Conservation (phyloP, 2,113 vertebrate genomes). For the Etia nguti region DNA sequence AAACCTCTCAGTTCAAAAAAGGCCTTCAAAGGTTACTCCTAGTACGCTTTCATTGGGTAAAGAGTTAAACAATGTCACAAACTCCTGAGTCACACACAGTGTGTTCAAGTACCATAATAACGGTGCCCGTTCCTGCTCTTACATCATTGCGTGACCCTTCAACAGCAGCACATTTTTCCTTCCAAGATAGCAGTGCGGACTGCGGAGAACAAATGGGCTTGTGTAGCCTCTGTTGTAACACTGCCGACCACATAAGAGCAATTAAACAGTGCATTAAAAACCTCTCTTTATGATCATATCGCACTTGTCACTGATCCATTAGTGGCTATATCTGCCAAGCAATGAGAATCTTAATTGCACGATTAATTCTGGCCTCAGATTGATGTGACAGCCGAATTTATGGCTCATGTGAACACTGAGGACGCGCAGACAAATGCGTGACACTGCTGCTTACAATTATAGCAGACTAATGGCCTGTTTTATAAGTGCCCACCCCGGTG, state of each 20-base stretch:
- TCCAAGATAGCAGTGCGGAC: background rate
- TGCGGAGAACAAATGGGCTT: slow-evolving; percentile 38
- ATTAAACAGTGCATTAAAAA: slow-evolving; percentile 80
- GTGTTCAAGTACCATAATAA: background rate
- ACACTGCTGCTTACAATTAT: slow-evolving; percentile 61
- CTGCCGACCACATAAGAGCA: slow-evolving; percentile 63
- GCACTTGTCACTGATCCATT: slow-evolving; percentile 76
- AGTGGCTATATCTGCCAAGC: slow-evolving; percentile 72
- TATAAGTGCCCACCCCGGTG: slow-evolving; percentile 27
- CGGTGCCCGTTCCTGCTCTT: background rate
- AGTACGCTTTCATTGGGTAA: background rate
- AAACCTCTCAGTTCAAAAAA: background rate
- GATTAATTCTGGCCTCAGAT: slow-evolving; percentile 72
- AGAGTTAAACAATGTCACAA: background rate
- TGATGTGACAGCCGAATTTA: slow-evolving; percentile 73
- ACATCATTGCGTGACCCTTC: slow-evolving; percentile 5
- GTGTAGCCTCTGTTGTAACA: slow-evolving; percentile 36
- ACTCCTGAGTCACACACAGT: background rate
- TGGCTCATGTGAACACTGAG: slow-evolving; percentile 35
- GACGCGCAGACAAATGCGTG: slow-evolving; percentile 54
- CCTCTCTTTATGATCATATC: slow-evolving; percentile 74
- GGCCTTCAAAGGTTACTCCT: background rate
- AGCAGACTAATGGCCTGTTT: slow-evolving; percentile 53
- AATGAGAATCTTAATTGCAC: slow-evolving; percentile 75
- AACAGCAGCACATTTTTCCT: background rate